These are phyloP conservation scores for Clarias magur DNA, from an alignment of 2,113 vertebrate species.

Conservation along the genomic window DNA sequence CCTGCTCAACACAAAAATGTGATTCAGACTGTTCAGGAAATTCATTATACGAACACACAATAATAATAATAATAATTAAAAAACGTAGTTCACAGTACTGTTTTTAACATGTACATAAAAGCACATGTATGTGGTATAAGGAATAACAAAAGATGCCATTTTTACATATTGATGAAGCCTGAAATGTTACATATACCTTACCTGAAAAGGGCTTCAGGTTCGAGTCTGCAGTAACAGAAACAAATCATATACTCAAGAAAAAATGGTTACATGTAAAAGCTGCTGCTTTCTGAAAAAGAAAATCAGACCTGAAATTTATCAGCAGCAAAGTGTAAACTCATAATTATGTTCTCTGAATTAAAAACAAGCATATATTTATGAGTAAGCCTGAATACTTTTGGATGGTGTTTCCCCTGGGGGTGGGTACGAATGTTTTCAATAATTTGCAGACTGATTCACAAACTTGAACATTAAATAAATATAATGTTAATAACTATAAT, in stretches of 20 bases:
- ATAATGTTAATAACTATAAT: neutral
- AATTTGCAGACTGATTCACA: neutral
- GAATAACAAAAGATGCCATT: no score
- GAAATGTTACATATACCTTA: no score
- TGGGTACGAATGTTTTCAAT: neutral
- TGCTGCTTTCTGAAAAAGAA: no score
- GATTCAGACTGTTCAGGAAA: neutral
- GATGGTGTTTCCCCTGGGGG: no score
- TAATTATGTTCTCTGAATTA: no score
- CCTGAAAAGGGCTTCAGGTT: neutral
- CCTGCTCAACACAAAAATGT: neutral
- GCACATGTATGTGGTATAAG: no score
- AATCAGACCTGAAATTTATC: no score
- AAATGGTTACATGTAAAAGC: neutral
- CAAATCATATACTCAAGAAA: no score
- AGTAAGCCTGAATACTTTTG: no score
- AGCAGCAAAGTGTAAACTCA: no score
- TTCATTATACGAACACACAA: neutral
- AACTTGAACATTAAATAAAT: neutral
- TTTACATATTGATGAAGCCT: no score
- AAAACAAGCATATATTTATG: no score
- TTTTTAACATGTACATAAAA: neutral
- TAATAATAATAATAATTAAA: neutral
- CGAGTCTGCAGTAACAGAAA: neutral
- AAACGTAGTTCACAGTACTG: neutral